Conservation (phyloP, 2,797 vertebrate species). For the Urocyon cinereoargenteus region DNA sequence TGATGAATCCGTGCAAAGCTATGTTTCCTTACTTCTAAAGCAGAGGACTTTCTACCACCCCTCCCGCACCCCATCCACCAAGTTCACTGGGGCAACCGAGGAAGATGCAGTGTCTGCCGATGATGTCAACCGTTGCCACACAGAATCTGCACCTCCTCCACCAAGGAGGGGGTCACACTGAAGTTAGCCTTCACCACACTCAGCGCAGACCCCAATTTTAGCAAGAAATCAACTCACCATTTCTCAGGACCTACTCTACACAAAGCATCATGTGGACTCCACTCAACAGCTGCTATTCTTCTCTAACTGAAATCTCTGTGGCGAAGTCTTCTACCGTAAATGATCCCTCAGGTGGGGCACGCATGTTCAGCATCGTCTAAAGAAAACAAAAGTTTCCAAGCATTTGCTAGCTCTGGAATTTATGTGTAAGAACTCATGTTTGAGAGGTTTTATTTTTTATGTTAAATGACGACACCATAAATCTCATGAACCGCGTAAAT, state of each 20-base stretch:
- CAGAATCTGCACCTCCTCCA: not conserved
- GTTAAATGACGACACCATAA: slow-evolving; percentile 74
- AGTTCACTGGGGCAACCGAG: not conserved
- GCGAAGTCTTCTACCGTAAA: not conserved
- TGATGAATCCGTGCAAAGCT: not conserved
- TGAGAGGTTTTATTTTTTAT: slow-evolving; percentile 73
- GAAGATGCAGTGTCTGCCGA: not conserved
- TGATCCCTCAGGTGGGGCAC: not conserved
- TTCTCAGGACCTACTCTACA: not conserved
- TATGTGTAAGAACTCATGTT: slow-evolving; percentile 72
- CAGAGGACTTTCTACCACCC: not conserved
- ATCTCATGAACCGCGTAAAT: slow-evolving; percentile 77
- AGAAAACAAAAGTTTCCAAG: slow-evolving; percentile 68
- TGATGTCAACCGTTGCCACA: not conserved
- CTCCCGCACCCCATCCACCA: not conserved
- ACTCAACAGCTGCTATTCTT: not conserved
- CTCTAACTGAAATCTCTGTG: not conserved
- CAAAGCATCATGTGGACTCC: accelerated
- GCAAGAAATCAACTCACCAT: not conserved
- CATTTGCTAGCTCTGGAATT: slow-evolving; percentile 71
- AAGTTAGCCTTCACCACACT: not conserved
- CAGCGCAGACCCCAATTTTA: not conserved
- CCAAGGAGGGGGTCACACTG: not conserved
- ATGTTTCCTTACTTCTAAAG: not conserved
- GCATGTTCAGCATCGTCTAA: slow-evolving; percentile 28